phyloP scores from a whole-genome alignment of 2,888 invertebrate species.

The Agrilus cyanescens region DNA sequence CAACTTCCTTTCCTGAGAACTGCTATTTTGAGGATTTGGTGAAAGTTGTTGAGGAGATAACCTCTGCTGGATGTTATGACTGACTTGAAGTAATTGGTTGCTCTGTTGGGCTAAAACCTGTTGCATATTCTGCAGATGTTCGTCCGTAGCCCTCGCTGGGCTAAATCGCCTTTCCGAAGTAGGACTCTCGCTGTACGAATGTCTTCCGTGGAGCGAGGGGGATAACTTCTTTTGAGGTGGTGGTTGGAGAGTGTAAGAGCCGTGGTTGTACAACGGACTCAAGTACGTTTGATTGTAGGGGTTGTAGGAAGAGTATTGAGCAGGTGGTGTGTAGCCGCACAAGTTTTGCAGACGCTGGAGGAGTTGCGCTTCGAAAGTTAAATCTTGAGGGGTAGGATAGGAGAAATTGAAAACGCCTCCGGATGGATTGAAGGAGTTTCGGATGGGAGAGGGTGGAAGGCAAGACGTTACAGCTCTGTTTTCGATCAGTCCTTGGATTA shows the following conservation, averaged over 20 bases:
- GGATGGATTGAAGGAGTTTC: constrained; percentile 25
- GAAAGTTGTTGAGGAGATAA: constrained; percentile 35
- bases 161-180: constrained; percentile 22
- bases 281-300: constrained; percentile 22
- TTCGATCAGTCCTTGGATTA: constrained; percentile 29
- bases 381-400: constrained; percentile 22
- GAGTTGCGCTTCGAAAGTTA: constrained; percentile 36
- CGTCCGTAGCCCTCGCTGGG: constrained; percentile 25
- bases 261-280: constrained; percentile 25
- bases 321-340: constrained; percentile 33
- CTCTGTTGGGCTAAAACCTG: constrained; percentile 15
- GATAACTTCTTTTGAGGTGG: constrained; percentile 32
- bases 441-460: constrained; percentile 29
- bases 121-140: constrained; percentile 19
- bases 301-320: constrained; percentile 20
- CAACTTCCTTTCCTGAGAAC: not conserved
- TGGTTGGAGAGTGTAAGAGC: constrained; percentile 26
- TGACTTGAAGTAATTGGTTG: constrained; percentile 12
- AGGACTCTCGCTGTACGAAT: constrained; percentile 27
- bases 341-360: constrained; percentile 41
- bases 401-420: constrained; percentile 28
- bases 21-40: constrained; percentile 31
- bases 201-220: constrained; percentile 26
- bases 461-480: constrained; percentile 30
- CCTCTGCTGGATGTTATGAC: constrained; percentile 20